phyloP scores from a whole-genome alignment of 2,888 invertebrate genomes.

The Creontiades dilutus region DNA sequence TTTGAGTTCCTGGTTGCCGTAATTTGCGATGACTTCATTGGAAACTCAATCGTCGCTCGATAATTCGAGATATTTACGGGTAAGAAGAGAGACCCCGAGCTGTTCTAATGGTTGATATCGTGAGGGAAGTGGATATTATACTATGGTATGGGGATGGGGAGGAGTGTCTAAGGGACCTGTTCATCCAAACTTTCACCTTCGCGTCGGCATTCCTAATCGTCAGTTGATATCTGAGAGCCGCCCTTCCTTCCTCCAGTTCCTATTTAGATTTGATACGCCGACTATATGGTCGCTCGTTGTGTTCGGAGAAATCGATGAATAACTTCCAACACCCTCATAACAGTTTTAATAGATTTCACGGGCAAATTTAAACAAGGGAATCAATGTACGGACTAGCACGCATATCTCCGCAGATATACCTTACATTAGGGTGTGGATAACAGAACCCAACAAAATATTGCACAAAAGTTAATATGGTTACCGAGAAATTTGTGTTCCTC shows the following conservation, averaged over 20 bases:
- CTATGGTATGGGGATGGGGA: not conserved
- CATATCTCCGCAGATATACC: no score
- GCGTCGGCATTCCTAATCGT: constrained; percentile 30
- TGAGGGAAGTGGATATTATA: not conserved
- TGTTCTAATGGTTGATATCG: not conserved
- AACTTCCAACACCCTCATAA: no score
- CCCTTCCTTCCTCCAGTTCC: constrained; percentile 22
- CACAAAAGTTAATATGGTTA: no score
- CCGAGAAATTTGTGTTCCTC: no score
- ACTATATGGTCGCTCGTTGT: not conserved
- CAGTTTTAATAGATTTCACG: no score
- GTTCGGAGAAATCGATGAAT: not conserved
- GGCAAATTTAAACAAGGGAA: no score
- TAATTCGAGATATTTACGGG: constrained; percentile 1
- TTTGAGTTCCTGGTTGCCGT: constrained; percentile 11
- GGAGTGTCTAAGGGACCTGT: not conserved
- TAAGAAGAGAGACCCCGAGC: not conserved
- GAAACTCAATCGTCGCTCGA: not conserved
- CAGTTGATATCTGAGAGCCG: constrained; percentile 10
- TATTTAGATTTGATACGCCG: constrained; percentile 20
- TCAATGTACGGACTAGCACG: no score
- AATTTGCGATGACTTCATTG: constrained; percentile 16
- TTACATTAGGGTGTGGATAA: no score
- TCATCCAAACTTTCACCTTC: constrained; percentile 31
- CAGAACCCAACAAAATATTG: no score